Evolutionary conservation across 2,888 invertebrate genomes (phyloP).

Genomic region (Epirrhoe tristata): DNA sequence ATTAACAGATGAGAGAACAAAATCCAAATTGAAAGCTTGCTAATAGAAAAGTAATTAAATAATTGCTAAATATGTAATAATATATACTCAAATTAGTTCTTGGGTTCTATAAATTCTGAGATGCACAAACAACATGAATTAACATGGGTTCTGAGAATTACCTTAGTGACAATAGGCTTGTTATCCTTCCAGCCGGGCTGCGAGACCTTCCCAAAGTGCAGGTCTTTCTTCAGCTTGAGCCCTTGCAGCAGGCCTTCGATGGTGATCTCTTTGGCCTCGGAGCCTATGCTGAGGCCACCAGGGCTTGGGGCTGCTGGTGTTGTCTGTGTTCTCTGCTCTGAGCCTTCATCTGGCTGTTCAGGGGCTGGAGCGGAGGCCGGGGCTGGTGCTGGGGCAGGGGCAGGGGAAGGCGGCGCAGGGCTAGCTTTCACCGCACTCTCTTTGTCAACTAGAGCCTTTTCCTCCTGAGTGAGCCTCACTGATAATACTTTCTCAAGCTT

Average conservation of each 20-base stretch:
- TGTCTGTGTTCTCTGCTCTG: conserved; percentile 30
- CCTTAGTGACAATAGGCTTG: conserved; percentile 74
- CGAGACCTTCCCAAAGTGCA: conserved; percentile 74
- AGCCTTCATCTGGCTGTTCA: neutral
- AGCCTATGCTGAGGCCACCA: conserved; percentile 58
- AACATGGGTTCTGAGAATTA: conserved; percentile 44
- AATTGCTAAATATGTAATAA: no score
- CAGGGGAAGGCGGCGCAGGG: neutral
- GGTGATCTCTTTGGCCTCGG: conserved; percentile 68
- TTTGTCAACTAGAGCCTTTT: conserved; percentile 46
- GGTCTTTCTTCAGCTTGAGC: conserved; percentile 70
- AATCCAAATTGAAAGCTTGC: no score
- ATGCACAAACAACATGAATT: no score
- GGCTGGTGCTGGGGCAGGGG: neutral
- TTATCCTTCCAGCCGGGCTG: conserved; percentile 73
- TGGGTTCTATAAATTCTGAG: no score
- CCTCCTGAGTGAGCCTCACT: conserved; percentile 48
- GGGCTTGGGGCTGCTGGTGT: neutral
- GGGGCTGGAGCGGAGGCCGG: neutral
- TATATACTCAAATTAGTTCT: no score
- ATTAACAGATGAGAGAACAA: no score
- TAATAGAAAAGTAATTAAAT: no score
- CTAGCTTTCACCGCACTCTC: conserved; percentile 41
- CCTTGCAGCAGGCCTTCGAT: conserved; percentile 73
- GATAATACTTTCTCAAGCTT: conserved; percentile 69